Percentiles rank a stretch among this genome's conserved stretches.
Conservation (phyloP, 2,797 vertebrate genomes). For the Notolepis coatsorum region DNA sequence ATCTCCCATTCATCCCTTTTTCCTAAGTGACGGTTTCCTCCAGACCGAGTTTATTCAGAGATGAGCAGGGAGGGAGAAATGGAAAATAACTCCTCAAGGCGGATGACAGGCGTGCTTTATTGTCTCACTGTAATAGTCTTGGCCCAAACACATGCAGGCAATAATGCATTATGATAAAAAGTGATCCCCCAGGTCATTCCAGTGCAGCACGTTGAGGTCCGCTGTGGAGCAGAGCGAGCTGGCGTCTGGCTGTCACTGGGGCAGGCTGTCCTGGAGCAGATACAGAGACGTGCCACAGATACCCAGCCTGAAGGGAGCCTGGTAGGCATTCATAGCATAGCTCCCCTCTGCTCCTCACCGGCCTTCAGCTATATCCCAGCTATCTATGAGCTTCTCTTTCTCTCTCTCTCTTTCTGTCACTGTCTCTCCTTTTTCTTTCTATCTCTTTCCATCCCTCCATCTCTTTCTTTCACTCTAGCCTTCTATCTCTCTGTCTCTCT, state of each 20-base stretch:
- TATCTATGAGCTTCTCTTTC: too few species aligned
- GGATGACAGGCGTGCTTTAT: conserved; percentile 32
- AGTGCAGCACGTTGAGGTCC: conserved; percentile 7
- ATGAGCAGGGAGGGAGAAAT: conserved; percentile 19
- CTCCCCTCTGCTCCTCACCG: conserved; percentile 1
- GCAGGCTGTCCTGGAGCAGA: conserved; percentile 18
- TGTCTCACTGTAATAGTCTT: conserved; percentile 39
- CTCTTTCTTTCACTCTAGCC: too few species aligned
- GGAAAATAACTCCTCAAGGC: conserved; percentile 25
- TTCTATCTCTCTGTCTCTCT: too few species aligned
- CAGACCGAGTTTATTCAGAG: conserved; percentile 35
- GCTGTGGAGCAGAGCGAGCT: conserved; percentile 32
- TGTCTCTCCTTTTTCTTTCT: too few species aligned
- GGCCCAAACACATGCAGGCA: conserved; percentile 26
- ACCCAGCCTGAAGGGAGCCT: conserved; percentile 17
- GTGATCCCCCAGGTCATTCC: conserved; percentile 44
- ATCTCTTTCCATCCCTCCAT: too few species aligned
- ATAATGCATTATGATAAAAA: conserved; percentile 59
- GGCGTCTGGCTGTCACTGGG: conserved; percentile 32
- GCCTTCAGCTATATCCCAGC: conserved; percentile 1
- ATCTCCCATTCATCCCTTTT: conserved; percentile 11
- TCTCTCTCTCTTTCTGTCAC: too few species aligned
- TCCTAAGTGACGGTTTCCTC: conserved; percentile 15
- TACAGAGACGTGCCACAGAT: conserved; percentile 33
- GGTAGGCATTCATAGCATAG: conserved; percentile 15